Base-by-base conservation (phyloP, 1,140 invertebrate species). In the Planococcus citri region DNA sequence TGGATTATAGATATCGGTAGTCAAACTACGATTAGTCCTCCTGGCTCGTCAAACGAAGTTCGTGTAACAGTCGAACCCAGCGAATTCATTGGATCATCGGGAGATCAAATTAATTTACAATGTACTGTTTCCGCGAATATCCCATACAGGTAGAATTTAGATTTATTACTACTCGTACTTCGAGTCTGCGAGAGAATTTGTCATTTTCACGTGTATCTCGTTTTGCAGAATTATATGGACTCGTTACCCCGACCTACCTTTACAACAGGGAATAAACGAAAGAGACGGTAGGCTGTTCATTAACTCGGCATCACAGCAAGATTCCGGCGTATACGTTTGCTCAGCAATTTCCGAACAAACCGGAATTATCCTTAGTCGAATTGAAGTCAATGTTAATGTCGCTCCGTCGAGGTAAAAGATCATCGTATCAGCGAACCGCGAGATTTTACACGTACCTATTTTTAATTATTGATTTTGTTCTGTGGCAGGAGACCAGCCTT, bases 241-340 rank as follows among this genome's bases (percentile, higher is more conserved):
- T 22, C 84, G 85, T 74, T 75, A 82, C 12, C 83, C 83, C 3
- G 76, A 77, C n/a, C 69, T 77, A 8, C 73, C 75, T 27, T 75
- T 92, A 9, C 83, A 85, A 25, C 29, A 73, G 68, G 79, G 74
- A 79, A 85, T 82, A 75, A 83, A 60, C 74, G 81, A 75, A 78
- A 83, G 58, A 76, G 83, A 87, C 73, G 92, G 91, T 14, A 77
- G 86, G 0, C 78, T 97, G 12, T 88, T 84, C 22, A 86, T 97
- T 14, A 78, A 80, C 0, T 83, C 86, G 72, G 84, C 89, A 0
- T 80, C 78, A 3, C 79, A 80, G 6, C 82, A 81, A 14, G 89
- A 95, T 76, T 84, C 86, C 25, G 94, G 93, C 0, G 78, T 84
- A 12, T 97, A 97, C 76, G 80, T 91, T 3, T 97, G 95, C 76